These are phyloP conservation scores for Brachypalpus laphriformis DNA, from an alignment of 2,888 invertebrate genomes.

Conservation along the genomic window DNA sequence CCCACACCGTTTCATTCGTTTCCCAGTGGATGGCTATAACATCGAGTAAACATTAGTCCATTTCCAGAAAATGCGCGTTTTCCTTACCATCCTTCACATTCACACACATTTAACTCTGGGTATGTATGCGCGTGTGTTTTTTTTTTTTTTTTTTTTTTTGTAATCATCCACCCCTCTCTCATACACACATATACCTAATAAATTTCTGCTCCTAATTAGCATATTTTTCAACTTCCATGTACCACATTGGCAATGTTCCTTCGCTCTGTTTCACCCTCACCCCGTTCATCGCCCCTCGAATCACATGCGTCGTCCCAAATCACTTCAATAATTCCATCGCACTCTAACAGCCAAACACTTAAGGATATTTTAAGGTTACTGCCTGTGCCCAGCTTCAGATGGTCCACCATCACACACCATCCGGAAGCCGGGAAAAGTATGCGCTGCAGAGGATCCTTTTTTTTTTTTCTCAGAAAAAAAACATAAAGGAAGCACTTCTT, in stretches of 20 bases:
- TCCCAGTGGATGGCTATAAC: conserved; percentile 29
- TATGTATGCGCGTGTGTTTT: conserved; percentile 38
- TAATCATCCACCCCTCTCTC: background rate
- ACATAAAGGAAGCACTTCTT: conserved; percentile 63
- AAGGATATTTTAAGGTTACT: conserved; percentile 69
- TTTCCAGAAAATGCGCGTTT: conserved; percentile 60
- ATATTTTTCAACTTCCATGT: conserved; percentile 71
- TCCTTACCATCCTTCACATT: conserved; percentile 22
- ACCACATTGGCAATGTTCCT: conserved; percentile 56
- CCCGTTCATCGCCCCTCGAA: conserved; percentile 8
- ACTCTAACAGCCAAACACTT: conserved; percentile 72
- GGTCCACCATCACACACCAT: conserved; percentile 62
- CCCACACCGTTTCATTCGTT: background rate
- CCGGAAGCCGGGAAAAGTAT: conserved; percentile 59
- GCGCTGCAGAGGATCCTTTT: conserved; percentile 61
- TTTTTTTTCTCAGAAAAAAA: conserved; percentile 26
- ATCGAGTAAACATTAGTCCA: conserved; percentile 60
- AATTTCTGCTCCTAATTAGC: conserved; percentile 73
- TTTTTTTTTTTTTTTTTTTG: background rate
- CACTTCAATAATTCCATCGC: conserved; percentile 72
- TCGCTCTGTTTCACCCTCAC: conserved; percentile 4
- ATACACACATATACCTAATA: conserved; percentile 53
- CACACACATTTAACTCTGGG: conserved; percentile 20
- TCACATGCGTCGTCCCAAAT: conserved; percentile 72
- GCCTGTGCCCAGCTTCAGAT: conserved; percentile 35